Conservation (phyloP, 1,140 invertebrate genomes). For the Hormaphis cornu region DNA sequence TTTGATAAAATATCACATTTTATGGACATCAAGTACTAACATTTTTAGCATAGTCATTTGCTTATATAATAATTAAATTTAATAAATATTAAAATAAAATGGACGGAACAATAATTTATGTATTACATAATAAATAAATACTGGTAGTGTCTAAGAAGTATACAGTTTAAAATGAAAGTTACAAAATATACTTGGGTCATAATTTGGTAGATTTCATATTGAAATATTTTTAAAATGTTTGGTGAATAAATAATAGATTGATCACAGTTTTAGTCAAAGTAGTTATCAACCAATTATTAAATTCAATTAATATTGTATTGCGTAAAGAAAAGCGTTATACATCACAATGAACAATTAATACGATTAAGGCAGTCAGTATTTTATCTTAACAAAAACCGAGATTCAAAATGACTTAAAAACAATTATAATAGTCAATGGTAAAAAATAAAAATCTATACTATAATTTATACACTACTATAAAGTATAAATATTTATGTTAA, state of each 20-base stretch:
- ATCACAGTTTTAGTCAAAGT: no score
- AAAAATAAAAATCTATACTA: background rate
- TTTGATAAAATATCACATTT: slow-evolving; percentile 16
- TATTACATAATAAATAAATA: background rate
- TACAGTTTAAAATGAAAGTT: background rate
- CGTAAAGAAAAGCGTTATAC: background rate
- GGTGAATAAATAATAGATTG: no score
- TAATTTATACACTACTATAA: background rate
- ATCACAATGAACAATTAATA: background rate
- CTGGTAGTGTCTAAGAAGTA: background rate
- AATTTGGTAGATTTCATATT: background rate
- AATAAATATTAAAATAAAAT: background rate
- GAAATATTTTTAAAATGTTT: no score
- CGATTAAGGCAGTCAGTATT: slow-evolving; percentile 13
- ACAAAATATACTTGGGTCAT: no score
- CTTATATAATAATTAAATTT: background rate
- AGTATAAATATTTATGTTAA: background rate
- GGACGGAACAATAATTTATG: slow-evolving; percentile 10
- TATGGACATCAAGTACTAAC: background rate
- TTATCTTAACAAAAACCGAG: slow-evolving; percentile 6
- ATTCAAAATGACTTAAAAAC: slow-evolving; percentile 13
- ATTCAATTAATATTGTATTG: background rate
- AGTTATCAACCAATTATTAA: no score
- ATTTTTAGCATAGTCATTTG: background rate
- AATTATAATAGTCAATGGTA: background rate